Evolutionary conservation across 2,113 vertebrate species (phyloP).

Genomic region (Tupaia tana): DNA sequence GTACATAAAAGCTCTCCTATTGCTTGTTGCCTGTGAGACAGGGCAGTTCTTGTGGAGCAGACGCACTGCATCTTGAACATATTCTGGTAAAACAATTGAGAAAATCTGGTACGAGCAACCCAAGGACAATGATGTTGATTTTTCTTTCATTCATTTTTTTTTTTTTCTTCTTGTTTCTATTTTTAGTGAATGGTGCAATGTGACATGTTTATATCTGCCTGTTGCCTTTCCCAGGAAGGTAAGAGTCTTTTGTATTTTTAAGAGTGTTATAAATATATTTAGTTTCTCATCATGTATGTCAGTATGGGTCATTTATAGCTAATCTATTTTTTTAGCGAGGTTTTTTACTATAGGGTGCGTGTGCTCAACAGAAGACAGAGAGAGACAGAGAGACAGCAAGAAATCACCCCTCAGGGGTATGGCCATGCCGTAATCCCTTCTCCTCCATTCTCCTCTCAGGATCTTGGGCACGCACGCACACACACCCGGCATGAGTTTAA

Average conservation of each 20-base stretch:
- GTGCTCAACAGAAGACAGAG: no score
- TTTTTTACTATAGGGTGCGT: no score
- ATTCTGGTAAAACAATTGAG: conserved; percentile 71
- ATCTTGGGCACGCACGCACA: no score
- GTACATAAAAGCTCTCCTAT: conserved; percentile 73
- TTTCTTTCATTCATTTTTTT: conserved; percentile 60
- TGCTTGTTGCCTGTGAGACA: conserved; percentile 69
- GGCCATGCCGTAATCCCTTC: no score
- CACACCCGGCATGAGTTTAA: no score
- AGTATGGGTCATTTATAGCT: conserved; percentile 11
- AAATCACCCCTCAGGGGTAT: no score
- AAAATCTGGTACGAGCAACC: conserved; percentile 2
- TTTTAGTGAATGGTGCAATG: conserved; percentile 65
- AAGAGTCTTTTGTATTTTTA: conserved; percentile 54
- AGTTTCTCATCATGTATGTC: conserved; percentile 16
- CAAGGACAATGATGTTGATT: conserved; percentile 64
- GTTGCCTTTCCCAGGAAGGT: conserved; percentile 4
- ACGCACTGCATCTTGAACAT: conserved; percentile 56
- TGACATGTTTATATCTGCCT: conserved; percentile 40
- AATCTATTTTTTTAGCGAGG: no score
- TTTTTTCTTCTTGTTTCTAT: conserved; percentile 34
- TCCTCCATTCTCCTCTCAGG: no score
- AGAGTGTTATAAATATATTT: conserved; percentile 57
- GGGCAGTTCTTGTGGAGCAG: conserved; percentile 14
- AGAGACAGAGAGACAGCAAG: no score